phyloP scores from a whole-genome alignment of 2,113 vertebrate genomes.

The Sander lucioperca region DNA sequence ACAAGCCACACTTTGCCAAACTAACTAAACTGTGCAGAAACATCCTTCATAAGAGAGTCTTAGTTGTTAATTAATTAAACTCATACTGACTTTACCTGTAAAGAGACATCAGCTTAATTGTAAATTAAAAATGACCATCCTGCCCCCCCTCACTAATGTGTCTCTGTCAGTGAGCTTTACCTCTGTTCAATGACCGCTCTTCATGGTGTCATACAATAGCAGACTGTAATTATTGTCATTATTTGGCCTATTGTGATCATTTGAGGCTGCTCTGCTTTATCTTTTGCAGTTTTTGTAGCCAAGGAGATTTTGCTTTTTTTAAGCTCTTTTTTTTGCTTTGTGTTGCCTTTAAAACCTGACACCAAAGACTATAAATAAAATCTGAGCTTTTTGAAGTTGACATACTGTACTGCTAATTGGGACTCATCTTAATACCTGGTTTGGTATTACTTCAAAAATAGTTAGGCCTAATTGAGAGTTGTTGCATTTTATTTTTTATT shows the following conservation, averaged over 20 bases:
- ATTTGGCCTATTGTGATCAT: background rate
- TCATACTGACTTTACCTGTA: background rate
- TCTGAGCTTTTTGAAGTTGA: conserved; percentile 20
- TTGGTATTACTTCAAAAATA: conserved; percentile 2
- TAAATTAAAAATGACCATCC: background rate
- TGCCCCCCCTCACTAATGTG: background rate
- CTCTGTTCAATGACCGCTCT: background rate
- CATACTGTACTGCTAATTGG: conserved; percentile 21
- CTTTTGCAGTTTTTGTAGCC: background rate
- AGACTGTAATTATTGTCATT: background rate
- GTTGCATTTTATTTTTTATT: background rate
- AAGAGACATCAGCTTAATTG: background rate
- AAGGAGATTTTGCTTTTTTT: background rate
- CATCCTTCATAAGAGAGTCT: background rate
- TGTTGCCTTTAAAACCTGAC: conserved; percentile 16
- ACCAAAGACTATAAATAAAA: conserved; percentile 42
- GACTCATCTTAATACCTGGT: background rate
- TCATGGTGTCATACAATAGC: background rate
- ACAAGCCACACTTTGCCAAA: background rate
- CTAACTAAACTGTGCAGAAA: background rate
- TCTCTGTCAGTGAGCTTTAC: background rate
- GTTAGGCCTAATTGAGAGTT: background rate
- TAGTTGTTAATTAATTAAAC: background rate
- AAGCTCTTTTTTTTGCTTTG: background rate
- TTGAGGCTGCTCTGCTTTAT: background rate